These are phyloP conservation scores for Subacronicta megacephala DNA, from an alignment of 2,888 invertebrate species.

Conservation along the genomic window DNA sequence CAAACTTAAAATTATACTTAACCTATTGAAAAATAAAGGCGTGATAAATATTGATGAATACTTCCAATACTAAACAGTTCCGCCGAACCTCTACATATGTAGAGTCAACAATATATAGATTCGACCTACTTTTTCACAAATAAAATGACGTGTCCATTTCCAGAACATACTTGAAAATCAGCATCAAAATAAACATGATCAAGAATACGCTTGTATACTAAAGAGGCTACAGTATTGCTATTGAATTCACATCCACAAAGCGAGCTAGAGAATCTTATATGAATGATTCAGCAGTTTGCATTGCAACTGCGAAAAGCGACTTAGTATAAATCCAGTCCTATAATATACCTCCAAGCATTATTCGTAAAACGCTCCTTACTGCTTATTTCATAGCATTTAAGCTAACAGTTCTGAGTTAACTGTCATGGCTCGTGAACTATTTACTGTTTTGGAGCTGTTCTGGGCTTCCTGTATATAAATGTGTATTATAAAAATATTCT, in stretches of 20 bases:
- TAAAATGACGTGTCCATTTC: neutral
- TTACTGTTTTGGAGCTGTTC: constrained; percentile 45
- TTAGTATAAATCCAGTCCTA: constrained; percentile 45
- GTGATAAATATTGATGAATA: too few relatives aligned
- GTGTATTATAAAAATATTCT: neutral
- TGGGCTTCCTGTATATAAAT: too few relatives aligned
- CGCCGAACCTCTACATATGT: too few relatives aligned
- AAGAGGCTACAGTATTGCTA: constrained; percentile 34
- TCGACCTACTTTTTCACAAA: too few relatives aligned
- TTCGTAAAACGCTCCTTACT: constrained; percentile 42
- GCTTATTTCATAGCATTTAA: constrained; percentile 55
- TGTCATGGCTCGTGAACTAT: constrained; percentile 61
- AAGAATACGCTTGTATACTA: constrained; percentile 26
- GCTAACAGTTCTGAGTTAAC: constrained; percentile 53
- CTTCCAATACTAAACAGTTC: too few relatives aligned
- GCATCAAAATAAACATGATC: constrained; percentile 31
- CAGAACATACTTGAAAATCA: constrained; percentile 3
- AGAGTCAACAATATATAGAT: too few relatives aligned
- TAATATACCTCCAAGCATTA: constrained; percentile 41
- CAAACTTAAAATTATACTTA: too few relatives aligned
- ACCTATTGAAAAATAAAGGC: too few relatives aligned
- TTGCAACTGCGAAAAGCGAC: constrained; percentile 52
- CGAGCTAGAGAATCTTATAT: constrained; percentile 38
- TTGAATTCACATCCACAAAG: constrained; percentile 58
- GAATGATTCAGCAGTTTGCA: constrained; percentile 61